Evolutionary conservation across 2,113 vertebrate species (phyloP).

Genomic region (Telmatochromis sp.): DNA sequence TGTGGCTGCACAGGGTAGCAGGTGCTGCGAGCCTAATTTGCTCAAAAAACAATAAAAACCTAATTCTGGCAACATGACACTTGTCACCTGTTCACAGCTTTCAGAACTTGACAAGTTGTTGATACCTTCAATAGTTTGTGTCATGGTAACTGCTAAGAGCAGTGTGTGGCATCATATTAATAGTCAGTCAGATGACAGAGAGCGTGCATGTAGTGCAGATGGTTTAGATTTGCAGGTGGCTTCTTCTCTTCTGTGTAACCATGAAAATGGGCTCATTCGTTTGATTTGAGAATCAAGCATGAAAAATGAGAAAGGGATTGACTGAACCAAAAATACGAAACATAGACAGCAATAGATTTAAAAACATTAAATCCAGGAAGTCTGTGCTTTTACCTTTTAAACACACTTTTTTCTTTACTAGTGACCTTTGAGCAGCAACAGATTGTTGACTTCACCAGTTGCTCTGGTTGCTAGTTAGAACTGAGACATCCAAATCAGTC

Average conservation of each 20-base stretch:
- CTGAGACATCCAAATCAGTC: constrained; percentile 12
- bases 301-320: neutral
- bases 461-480: constrained; percentile 10
- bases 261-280: neutral
- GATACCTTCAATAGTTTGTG: neutral
- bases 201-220: neutral
- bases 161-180: neutral
- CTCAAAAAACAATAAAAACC: neutral
- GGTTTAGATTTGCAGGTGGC: neutral
- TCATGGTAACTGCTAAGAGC: neutral
- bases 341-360: neutral
- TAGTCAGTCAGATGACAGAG: neutral
- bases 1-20: neutral
- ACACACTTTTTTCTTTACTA: neutral
- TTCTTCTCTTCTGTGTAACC: neutral
- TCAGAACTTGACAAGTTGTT: neutral
- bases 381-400: accelerated
- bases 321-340: neutral
- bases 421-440: neutral
- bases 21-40: neutral
- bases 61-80: neutral
- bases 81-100: neutral
- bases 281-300: neutral
- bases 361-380: neutral
- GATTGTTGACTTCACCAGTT: neutral